A percentile compares a stretch with the other conserved stretches of the same genome.
Evolutionary conservation across 2,888 invertebrate genomes (phyloP).

Genomic region (Entomobrya multifasciata): DNA sequence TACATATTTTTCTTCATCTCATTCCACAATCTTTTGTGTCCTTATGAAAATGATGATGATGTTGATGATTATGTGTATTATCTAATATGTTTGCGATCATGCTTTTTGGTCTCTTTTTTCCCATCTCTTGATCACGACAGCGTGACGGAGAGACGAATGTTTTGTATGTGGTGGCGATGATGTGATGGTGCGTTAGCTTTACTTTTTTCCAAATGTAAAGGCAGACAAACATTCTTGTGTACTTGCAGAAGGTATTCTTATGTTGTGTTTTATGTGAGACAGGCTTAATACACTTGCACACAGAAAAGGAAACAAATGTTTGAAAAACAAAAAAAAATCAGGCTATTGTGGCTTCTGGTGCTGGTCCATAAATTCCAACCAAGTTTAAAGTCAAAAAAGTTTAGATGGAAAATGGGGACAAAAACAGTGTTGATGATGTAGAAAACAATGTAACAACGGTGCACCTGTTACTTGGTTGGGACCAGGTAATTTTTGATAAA

Average conservation of each 20-base stretch:
- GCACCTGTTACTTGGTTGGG: too few relatives aligned
- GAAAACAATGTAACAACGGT: too few relatives aligned
- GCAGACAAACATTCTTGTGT: slow-evolving; percentile 19
- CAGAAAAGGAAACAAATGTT: slow-evolving; percentile 17
- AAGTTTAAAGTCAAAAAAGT: neutral
- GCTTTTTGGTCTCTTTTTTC: slow-evolving; percentile 62
- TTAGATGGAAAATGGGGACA: too few relatives aligned
- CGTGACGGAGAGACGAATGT: slow-evolving; percentile 78
- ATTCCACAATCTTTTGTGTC: slow-evolving; percentile 76
- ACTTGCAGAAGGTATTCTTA: neutral
- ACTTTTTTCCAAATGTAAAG: slow-evolving; percentile 60
- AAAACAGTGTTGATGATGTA: too few relatives aligned
- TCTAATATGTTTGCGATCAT: slow-evolving; percentile 51
- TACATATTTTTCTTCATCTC: slow-evolving; percentile 68
- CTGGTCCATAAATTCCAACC: slow-evolving; percentile 3
- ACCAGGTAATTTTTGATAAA: neutral
- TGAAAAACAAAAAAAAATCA: slow-evolving; percentile 4
- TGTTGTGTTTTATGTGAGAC: too few relatives aligned
- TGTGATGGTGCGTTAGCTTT: slow-evolving; percentile 61
- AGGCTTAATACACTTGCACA: too few relatives aligned
- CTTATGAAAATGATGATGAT: slow-evolving; percentile 64
- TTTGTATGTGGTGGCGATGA: too few relatives aligned
- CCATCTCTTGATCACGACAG: slow-evolving; percentile 79
- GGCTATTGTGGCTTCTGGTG: neutral
- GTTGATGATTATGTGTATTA: slow-evolving; percentile 55